These are phyloP conservation scores for Cotesia vestalis DNA, from an alignment of 1,140 invertebrate genomes.

Conservation along the genomic window DNA sequence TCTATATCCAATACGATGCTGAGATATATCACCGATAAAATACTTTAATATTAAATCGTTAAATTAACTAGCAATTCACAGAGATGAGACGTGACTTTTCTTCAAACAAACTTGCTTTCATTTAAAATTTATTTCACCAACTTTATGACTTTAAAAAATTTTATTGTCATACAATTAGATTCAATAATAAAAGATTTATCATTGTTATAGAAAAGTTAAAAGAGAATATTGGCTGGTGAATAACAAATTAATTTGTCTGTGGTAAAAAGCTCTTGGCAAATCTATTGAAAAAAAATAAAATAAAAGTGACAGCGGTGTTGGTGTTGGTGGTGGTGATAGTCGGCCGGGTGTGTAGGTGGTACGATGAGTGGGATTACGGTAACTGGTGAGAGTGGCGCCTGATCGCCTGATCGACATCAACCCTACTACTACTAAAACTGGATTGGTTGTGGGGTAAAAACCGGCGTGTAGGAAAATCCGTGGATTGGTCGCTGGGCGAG, in stretches of 20 bases:
- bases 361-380: conserved; percentile 16
- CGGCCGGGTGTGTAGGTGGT: background rate
- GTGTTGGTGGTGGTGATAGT: background rate
- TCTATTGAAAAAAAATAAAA: conserved; percentile 16
- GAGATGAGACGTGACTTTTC: conserved; percentile 35
- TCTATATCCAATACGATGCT: too few relatives aligned
- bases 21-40: too few relatives aligned
- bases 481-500: conserved; percentile 62
- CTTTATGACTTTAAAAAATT: too few relatives aligned
- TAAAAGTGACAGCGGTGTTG: background rate
- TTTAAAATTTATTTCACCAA: background rate
- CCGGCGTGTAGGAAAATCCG: conserved; percentile 39
- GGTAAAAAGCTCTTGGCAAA: conserved; percentile 25
- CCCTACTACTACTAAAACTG: conserved; percentile 29
- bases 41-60: conserved; percentile 39
- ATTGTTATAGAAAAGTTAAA: background rate
- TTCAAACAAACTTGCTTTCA: conserved; percentile 19
- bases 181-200: background rate
- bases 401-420: conserved; percentile 28
- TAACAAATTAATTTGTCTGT: background rate
- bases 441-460: conserved; percentile 55
- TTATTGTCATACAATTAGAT: background rate
- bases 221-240: background rate
- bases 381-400: conserved; percentile 22
- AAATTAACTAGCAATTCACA: conserved; percentile 35